These are phyloP conservation scores for Entomyzon cyanotis DNA, from an alignment of 2,113 vertebrate genomes.

Conservation along the genomic window DNA sequence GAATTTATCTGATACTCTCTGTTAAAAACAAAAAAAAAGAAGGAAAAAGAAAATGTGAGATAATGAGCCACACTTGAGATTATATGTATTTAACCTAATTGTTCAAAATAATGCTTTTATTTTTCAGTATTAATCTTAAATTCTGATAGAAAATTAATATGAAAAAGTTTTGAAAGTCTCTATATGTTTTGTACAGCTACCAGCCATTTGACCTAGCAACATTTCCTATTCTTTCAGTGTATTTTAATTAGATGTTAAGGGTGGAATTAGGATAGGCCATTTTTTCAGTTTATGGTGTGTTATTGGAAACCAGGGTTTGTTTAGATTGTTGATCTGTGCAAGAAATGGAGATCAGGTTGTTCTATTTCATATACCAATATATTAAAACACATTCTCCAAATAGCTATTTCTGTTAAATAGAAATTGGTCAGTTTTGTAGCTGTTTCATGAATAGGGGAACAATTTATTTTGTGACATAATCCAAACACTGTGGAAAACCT, in stretches of 20 bases:
- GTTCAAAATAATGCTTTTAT: neutral
- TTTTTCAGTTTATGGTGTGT: neutral
- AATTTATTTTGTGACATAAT: neutral
- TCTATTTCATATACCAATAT: neutral
- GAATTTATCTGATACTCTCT: neutral
- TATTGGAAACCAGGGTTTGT: neutral
- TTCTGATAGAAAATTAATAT: neutral
- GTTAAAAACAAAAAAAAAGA: neutral
- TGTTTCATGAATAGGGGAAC: neutral
- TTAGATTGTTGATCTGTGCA: neutral
- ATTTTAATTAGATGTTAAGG: neutral
- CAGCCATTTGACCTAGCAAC: neutral
- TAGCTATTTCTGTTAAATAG: neutral
- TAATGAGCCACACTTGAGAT: neutral
- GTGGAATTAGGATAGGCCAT: neutral
- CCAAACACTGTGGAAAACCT: neutral
- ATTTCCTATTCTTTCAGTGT: neutral
- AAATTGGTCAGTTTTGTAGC: neutral
- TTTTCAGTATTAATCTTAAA: neutral
- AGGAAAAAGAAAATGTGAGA: neutral
- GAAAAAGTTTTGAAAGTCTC: neutral
- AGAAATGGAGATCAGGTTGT: neutral
- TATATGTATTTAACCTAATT: neutral
- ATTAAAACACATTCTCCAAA: neutral
- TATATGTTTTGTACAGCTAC: neutral